Evolutionary conservation across 2,113 vertebrate genomes (phyloP).

Genomic region (Garra rufa): DNA sequence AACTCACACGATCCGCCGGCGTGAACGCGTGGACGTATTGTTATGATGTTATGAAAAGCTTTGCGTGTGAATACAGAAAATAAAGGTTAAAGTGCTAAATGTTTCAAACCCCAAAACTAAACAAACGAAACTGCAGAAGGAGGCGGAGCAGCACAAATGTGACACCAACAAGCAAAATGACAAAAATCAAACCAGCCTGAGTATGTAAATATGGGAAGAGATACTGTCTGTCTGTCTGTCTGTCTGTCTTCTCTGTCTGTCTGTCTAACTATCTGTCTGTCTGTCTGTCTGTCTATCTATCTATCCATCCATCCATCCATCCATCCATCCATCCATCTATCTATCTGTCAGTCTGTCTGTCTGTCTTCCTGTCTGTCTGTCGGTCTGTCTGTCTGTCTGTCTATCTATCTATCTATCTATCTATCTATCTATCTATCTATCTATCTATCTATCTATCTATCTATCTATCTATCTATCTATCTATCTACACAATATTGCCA

Average conservation of each 20-base stretch:
- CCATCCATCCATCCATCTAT: neutral
- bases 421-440: neutral
- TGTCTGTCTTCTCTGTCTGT: no score
- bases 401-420: neutral
- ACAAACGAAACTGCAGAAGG: neutral
- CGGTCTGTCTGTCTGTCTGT: neutral
- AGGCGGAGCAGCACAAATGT: neutral
- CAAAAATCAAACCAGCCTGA: neutral
- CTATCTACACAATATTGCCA: no score
- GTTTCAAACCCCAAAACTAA: constrained; percentile 2
- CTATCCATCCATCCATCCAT: neutral
- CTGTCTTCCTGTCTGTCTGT: neutral
- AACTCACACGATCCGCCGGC: neutral
- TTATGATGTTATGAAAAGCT: no score
- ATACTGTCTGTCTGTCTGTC: neutral
- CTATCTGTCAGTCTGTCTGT: neutral
- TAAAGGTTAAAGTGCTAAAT: neutral
- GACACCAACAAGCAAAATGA: neutral
- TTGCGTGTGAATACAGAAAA: neutral
- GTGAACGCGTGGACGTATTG: neutral
- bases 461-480: no score
- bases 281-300: neutral
- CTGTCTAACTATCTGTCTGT: neutral
- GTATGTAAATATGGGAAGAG: neutral
- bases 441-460: neutral